These are phyloP conservation scores for Gonioctena quinquepunctata DNA, from an alignment of 1,140 invertebrate species.

Conservation along the genomic window DNA sequence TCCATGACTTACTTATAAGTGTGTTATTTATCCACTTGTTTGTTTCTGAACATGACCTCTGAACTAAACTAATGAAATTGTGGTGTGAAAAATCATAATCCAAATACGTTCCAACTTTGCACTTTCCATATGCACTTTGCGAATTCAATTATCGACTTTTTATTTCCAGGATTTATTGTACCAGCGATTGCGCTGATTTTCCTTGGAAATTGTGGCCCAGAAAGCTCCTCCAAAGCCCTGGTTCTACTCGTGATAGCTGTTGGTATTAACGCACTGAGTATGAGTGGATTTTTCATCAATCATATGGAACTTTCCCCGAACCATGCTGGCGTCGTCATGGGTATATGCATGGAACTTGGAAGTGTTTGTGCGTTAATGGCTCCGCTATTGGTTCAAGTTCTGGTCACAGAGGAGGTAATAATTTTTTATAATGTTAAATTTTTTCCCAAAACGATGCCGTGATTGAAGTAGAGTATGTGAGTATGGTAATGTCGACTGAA, in stretches of 20 bases:
- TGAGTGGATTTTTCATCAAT: constrained; percentile 69
- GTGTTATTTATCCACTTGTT: too few species aligned
- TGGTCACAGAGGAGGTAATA: constrained; percentile 63
- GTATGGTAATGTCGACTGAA: too few species aligned
- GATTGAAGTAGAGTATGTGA: too few species aligned
- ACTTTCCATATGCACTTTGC: too few species aligned
- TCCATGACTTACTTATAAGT: too few species aligned
- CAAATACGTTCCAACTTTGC: too few species aligned
- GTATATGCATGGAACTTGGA: constrained; percentile 73
- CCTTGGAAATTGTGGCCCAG: constrained; percentile 48
- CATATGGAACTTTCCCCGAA: constrained; percentile 75
- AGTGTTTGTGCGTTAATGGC: constrained; percentile 72
- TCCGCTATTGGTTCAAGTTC: constrained; percentile 57
- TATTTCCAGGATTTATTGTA: constrained; percentile 58
- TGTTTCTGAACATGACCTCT: too few species aligned
- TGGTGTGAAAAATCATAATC: too few species aligned
- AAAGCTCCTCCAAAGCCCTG: constrained; percentile 57
- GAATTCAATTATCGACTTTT: too few species aligned
- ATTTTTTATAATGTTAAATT: too few species aligned
- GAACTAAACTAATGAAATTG: too few species aligned
- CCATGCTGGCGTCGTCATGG: constrained; percentile 72
- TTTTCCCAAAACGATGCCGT: too few species aligned
- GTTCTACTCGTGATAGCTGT: constrained; percentile 68
- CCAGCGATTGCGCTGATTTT: constrained; percentile 64
- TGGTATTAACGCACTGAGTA: constrained; percentile 72